phyloP scores from a whole-genome alignment of 2,113 vertebrate species.

The Barnardius zonarius region DNA sequence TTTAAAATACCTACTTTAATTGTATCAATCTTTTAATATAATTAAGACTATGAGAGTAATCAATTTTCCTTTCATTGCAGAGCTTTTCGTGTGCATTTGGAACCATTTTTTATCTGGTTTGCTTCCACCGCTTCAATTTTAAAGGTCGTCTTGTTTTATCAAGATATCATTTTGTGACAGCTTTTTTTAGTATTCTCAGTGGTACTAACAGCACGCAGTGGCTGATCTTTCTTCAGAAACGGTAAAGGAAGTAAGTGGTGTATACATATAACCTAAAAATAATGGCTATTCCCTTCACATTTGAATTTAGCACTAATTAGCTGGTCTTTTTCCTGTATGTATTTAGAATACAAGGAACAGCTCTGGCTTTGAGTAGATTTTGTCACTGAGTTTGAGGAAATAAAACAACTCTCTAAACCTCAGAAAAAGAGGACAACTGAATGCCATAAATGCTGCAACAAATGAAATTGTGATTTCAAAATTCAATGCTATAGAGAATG shows the following conservation, averaged over 20 bases:
- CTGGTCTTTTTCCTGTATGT: not conserved
- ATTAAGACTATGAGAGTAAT: not conserved
- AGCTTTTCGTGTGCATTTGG: not conserved
- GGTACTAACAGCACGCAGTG: not conserved
- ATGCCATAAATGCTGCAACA: not conserved
- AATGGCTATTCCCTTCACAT: not conserved
- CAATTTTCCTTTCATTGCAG: not conserved
- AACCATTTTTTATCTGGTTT: constrained; percentile 1
- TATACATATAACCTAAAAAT: not conserved
- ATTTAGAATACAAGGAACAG: not conserved
- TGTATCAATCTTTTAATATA: not conserved
- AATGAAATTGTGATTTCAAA: not conserved
- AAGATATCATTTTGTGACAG: not conserved
- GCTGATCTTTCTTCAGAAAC: not conserved
- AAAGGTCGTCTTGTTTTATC: constrained; percentile 22
- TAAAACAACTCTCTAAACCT: not conserved
- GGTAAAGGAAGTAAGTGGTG: not conserved
- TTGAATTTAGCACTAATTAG: constrained; percentile 41
- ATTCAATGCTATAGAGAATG: not conserved
- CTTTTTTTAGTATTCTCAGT: not conserved
- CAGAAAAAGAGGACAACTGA: not conserved
- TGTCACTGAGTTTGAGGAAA: not conserved
- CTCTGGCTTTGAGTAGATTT: not conserved
- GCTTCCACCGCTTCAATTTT: not conserved
- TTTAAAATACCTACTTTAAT: not conserved